Conservation (phyloP, 2,888 invertebrate genomes). For the Cephalotes varians region DNA sequence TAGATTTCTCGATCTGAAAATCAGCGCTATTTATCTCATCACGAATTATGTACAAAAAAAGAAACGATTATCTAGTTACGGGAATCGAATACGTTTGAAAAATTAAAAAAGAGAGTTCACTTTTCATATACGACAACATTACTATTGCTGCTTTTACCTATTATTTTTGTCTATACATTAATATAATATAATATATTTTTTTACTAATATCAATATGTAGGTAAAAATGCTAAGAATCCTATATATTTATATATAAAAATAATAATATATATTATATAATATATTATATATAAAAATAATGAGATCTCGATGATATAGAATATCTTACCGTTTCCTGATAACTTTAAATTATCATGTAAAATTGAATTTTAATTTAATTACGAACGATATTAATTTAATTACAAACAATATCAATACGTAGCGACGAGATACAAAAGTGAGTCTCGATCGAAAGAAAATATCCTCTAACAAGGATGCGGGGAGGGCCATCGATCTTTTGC, state of each 20-base stretch:
- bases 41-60: not conserved
- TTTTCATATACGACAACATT: not conserved
- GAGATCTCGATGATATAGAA: too few relatives aligned
- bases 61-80: not conserved
- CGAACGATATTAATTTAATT: not conserved
- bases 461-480: not conserved
- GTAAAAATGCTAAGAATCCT: not conserved
- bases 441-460: conserved; percentile 2
- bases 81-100: not conserved
- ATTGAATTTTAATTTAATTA: not conserved
- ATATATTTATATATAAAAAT: too few relatives aligned
- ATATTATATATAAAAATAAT: too few relatives aligned
- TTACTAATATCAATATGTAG: too few relatives aligned
- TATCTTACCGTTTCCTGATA: not conserved
- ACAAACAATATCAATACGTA: not conserved
- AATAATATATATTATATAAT: too few relatives aligned
- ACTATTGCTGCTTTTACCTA: not conserved
- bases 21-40: not conserved
- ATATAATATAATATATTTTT: not conserved
- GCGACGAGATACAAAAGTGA: not conserved
- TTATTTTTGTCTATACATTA: not conserved
- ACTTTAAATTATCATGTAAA: not conserved
- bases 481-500: not conserved
- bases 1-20: not conserved
- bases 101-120: not conserved